Conservation (phyloP, 1,140 invertebrate species). For the Dendroctonus ponderosae region DNA sequence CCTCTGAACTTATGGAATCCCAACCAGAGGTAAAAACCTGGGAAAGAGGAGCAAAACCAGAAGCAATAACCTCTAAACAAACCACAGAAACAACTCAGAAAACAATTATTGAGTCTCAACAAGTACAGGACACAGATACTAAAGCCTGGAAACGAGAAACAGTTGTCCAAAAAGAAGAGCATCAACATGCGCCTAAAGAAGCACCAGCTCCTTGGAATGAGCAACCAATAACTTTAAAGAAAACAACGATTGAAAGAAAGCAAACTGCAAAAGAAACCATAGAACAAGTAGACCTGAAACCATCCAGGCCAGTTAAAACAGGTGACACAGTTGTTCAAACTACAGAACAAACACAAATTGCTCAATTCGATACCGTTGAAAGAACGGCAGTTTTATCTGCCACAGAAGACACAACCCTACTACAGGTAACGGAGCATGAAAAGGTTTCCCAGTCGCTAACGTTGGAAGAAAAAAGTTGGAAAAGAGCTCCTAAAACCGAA, state of each 20-base stretch:
- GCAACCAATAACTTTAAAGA: conserved; percentile 51
- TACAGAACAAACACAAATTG: too few species aligned
- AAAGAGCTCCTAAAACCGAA: conserved; percentile 10
- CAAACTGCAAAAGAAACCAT: conserved; percentile 46
- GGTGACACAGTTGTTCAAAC: too few species aligned
- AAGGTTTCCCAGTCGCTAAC: conserved; percentile 49
- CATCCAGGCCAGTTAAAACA: neutral
- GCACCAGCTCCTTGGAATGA: conserved; percentile 50
- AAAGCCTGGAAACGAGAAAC: neutral
- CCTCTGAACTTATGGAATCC: conserved; percentile 1
- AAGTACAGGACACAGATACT: too few species aligned
- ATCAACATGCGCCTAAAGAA: neutral
- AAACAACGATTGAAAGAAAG: conserved; percentile 47
- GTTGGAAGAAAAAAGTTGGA: conserved; percentile 51
- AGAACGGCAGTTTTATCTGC: conserved; percentile 5
- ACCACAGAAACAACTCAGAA: too few species aligned
- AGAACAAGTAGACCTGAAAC: conserved; percentile 41
- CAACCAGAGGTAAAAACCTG: conserved; percentile 11
- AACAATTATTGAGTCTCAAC: too few species aligned
- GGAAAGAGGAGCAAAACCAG: neutral
- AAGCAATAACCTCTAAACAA: too few species aligned
- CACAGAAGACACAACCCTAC: conserved; percentile 42
- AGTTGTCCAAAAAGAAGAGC: neutral
- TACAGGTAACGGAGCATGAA: conserved; percentile 24
- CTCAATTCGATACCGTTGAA: too few species aligned